Base-by-base conservation (phyloP, 2,888 invertebrate genomes). In the Lamellibrachia satsuma region DNA sequence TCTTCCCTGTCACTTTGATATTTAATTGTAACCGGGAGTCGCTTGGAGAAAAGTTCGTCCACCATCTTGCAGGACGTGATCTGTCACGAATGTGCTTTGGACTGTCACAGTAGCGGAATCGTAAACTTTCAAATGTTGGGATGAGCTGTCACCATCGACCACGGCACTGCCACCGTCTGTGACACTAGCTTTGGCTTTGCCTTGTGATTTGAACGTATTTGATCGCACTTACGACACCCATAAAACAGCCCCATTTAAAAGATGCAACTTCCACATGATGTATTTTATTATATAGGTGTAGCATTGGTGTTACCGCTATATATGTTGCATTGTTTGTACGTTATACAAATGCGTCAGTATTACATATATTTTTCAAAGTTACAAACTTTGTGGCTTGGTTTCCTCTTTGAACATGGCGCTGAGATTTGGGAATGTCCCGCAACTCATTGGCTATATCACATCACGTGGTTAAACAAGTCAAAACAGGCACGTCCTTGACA, bases 21-120 rank as follows among this genome's bases (percentile, higher is more conserved):
- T 93, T 96, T 96, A 91, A 95, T 94, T 60, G 95, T 92, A n/a
- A 96, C 94, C 11, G 95, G 95, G 52, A 96, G 94, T 55, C 95
- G 93, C 93, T 96, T 96, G 7, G 94, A 93, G 94, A 96, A 96
- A 55, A 96, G 93, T 93, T 95, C 95, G 92, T 96, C 96, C 92
- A 95, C 94, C 75, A 75, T 75, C 75, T 75, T 75, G 75, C n/a
- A 22, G 75, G 75, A 75, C 4, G 75, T 22, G 75, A 75, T 75
- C 75, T 75, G 75, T 75, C 75, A 75, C 75, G 22, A 6, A 22
- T 22, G 15, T 15, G 6, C 15, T 75, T 75, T 15, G n/a, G 22
- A 75, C 22, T 22, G n/a, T 7, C 9, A 55, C 55, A 55, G 39
- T 39, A 39, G 39, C 39, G 39, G 39, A 39, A 39, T 39, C 39